These are phyloP conservation scores for Orestias chungarensis DNA, from an alignment of 2,797 vertebrate species.

Conservation along the genomic window DNA sequence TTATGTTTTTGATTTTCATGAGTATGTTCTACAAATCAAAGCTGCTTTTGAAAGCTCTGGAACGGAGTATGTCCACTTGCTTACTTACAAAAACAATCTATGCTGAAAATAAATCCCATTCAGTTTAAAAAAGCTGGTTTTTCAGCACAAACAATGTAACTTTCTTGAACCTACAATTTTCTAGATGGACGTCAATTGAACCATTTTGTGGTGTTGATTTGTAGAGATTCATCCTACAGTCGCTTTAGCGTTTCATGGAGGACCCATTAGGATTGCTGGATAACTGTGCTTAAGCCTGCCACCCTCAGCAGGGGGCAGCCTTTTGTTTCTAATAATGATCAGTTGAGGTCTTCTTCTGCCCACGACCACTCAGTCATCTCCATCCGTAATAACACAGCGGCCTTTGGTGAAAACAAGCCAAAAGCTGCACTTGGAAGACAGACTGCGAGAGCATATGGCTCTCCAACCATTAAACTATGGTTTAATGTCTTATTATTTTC, in stretches of 20 bases:
- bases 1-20: neutral
- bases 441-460: conserved; percentile 64
- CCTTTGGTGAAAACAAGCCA: conserved; percentile 62
- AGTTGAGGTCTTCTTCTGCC: conserved; percentile 69
- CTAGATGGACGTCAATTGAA: neutral
- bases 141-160: neutral
- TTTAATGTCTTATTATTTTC: conserved; percentile 79
- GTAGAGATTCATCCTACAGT: neutral
- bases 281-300: conserved; percentile 42
- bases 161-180: neutral
- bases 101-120: neutral
- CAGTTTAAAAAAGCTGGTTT: neutral
- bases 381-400: conserved; percentile 74
- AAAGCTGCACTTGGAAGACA: conserved; percentile 63
- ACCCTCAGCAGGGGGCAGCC: conserved; percentile 31
- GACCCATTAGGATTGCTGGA: conserved; percentile 16
- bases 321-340: conserved; percentile 75
- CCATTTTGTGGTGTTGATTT: conserved; percentile 14
- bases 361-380: conserved; percentile 65
- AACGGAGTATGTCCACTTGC: neutral
- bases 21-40: neutral
- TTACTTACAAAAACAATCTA: neutral
- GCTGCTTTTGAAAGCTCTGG: neutral
- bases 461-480: conserved; percentile 65
- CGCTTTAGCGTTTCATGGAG: conserved; percentile 1